Percentiles rank a stretch among this genome's conserved stretches.
phyloP scores from a whole-genome alignment of 1,140 invertebrate genomes.

The Pomacea maculata region DNA sequence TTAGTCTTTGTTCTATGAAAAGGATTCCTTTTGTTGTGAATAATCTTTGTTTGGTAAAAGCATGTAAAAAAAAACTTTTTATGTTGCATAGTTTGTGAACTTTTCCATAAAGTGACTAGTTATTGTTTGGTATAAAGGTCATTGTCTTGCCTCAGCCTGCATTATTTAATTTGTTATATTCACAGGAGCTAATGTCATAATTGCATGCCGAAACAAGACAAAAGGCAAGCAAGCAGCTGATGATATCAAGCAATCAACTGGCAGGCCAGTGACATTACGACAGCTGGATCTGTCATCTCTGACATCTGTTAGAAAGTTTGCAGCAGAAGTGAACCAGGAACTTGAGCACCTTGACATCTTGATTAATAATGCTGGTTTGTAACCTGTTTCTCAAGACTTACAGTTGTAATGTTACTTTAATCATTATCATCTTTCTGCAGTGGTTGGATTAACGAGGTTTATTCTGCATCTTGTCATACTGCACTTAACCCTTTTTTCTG shows the following conservation, averaged over 20 bases:
- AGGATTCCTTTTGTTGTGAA: not conserved
- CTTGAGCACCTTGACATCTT: constrained; percentile 44
- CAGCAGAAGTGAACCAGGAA: constrained; percentile 61
- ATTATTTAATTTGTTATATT: not conserved
- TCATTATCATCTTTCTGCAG: too few species aligned
- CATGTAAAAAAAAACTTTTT: too few species aligned
- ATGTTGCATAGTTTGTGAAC: too few species aligned
- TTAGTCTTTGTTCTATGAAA: too few species aligned
- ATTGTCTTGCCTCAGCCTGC: not conserved
- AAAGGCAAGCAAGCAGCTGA: constrained; percentile 79
- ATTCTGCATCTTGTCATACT: too few species aligned
- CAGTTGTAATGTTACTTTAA: not conserved
- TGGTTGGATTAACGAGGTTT: too few species aligned
- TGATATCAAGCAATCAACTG: constrained; percentile 74
- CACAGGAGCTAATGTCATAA: constrained; percentile 77
- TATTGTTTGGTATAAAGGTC: not conserved
- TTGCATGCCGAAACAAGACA: constrained; percentile 81
- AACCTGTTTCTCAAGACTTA: not conserved
- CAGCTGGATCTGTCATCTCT: constrained; percentile 65
- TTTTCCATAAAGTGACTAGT: too few species aligned
- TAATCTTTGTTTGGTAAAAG: not conserved
- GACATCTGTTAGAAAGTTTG: constrained; percentile 56
- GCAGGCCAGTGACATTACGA: constrained; percentile 71
- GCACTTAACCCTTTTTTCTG: too few species aligned
- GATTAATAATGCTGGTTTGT: constrained; percentile 52